Evolutionary conservation across 2,797 vertebrate genomes (phyloP).

Genomic region (Acrossocheilus wenchowensis): DNA sequence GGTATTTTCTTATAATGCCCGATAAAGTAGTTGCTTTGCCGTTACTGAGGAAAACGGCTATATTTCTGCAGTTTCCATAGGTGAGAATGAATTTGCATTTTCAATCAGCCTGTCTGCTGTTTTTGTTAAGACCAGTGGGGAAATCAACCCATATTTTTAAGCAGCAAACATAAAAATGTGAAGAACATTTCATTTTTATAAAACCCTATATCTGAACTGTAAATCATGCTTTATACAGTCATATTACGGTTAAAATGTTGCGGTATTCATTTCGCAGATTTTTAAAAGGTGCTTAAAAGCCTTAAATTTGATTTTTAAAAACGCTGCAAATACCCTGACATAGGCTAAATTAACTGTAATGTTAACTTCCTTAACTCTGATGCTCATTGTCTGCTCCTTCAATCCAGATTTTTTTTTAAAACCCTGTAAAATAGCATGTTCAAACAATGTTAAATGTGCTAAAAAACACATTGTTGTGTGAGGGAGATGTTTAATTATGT

Average conservation of each 20-base stretch:
- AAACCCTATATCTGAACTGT: not conserved
- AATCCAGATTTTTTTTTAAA: not conserved
- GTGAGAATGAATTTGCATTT: not conserved
- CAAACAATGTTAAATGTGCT: not conserved
- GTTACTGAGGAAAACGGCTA: not conserved
- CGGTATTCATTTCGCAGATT: not conserved
- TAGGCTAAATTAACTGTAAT: not conserved
- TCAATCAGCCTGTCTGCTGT: not conserved
- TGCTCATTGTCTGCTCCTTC: not conserved
- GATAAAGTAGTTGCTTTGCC: not conserved
- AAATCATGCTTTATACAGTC: not conserved
- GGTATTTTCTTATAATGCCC: not conserved
- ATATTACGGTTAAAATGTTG: too few species aligned
- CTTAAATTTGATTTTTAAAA: not conserved
- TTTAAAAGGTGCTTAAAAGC: not conserved
- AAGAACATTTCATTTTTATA: not conserved
- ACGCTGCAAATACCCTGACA: too few species aligned
- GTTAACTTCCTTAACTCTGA: not conserved
- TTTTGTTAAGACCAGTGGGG: not conserved
- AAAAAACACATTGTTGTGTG: not conserved
- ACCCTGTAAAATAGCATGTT: not conserved
- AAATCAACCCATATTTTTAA: not conserved
- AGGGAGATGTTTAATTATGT: not conserved
- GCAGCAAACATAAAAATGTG: not conserved
- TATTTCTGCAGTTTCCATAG: not conserved